These are phyloP conservation scores for Cyrtorhinus lividipennis DNA, from an alignment of 1,140 invertebrate species.

Conservation along the genomic window DNA sequence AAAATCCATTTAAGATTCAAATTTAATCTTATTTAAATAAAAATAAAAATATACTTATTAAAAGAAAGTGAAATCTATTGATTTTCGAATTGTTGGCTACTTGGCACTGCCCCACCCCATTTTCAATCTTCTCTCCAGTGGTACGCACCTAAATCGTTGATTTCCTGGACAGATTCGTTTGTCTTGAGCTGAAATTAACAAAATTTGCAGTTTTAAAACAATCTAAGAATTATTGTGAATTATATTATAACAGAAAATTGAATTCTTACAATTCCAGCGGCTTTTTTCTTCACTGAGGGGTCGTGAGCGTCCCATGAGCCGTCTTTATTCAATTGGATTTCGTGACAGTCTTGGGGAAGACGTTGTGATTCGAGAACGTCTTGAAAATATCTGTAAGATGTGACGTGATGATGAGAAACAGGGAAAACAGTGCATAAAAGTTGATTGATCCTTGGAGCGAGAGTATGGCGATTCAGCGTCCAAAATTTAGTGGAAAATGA, in stretches of 20 bases:
- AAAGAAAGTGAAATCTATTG: too few relatives aligned
- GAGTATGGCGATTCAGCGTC: too few relatives aligned
- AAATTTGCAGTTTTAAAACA: neutral
- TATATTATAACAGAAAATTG: neutral
- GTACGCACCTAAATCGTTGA: neutral
- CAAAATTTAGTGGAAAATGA: too few relatives aligned
- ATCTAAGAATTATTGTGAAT: neutral
- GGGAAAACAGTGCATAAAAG: too few relatives aligned
- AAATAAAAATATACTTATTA: too few relatives aligned
- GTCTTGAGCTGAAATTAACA: neutral
- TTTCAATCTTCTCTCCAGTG: too few relatives aligned
- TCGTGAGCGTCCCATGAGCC: constrained; percentile 50
- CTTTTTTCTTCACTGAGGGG: neutral
- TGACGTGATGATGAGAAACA: too few relatives aligned
- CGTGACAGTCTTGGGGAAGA: constrained; percentile 46
- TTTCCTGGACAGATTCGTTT: neutral
- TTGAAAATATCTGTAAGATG: constrained; percentile 57
- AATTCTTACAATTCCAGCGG: neutral
- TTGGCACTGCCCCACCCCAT: too few relatives aligned
- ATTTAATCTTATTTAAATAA: too few relatives aligned
- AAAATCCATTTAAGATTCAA: too few relatives aligned
- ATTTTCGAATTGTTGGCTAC: too few relatives aligned
- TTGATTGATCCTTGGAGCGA: too few relatives aligned
- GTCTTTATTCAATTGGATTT: constrained; percentile 78
- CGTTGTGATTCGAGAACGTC: constrained; percentile 42